These are phyloP conservation scores for Pyrochroa serraticornis DNA, from an alignment of 2,888 invertebrate genomes.

Conservation along the genomic window DNA sequence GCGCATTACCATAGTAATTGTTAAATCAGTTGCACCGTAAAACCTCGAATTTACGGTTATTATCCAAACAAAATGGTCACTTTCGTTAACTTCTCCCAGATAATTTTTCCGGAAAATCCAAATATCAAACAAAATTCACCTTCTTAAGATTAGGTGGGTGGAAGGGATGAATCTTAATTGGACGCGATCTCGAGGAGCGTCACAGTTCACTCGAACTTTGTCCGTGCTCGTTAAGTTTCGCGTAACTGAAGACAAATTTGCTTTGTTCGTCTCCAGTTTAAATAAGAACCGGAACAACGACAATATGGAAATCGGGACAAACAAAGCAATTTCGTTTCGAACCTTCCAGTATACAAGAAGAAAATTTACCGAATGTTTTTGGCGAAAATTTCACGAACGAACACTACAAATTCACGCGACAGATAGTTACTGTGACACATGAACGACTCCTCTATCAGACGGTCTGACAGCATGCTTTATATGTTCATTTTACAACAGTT, in stretches of 20 bases:
- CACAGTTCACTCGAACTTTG: too few relatives aligned
- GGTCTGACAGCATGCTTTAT: conserved; percentile 57
- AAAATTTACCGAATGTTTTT: neutral
- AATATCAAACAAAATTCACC: conserved; percentile 16
- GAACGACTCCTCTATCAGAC: conserved; percentile 51
- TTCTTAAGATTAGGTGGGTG: neutral
- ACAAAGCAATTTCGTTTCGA: neutral
- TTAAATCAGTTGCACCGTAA: conserved; percentile 37
- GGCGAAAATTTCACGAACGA: conserved; percentile 3
- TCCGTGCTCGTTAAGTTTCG: neutral
- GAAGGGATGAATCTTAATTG: conserved; percentile 10
- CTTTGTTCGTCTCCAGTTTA: neutral
- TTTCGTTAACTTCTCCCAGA: conserved; percentile 12
- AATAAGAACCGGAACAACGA: neutral
- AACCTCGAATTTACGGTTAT: conserved; percentile 27
- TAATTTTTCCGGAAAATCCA: neutral
- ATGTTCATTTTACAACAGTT: conserved; percentile 60
- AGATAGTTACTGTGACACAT: conserved; percentile 46
- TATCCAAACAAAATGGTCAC: conserved; percentile 20
- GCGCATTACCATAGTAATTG: conserved; percentile 50
- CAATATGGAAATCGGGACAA: conserved; percentile 2
- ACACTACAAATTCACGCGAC: conserved; percentile 33
- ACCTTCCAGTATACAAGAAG: too few relatives aligned
- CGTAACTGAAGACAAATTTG: neutral
- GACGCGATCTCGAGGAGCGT: neutral